Evolutionary conservation across 2,888 invertebrate species (phyloP).

Genomic region (Eumacrocentrus americanus): DNA sequence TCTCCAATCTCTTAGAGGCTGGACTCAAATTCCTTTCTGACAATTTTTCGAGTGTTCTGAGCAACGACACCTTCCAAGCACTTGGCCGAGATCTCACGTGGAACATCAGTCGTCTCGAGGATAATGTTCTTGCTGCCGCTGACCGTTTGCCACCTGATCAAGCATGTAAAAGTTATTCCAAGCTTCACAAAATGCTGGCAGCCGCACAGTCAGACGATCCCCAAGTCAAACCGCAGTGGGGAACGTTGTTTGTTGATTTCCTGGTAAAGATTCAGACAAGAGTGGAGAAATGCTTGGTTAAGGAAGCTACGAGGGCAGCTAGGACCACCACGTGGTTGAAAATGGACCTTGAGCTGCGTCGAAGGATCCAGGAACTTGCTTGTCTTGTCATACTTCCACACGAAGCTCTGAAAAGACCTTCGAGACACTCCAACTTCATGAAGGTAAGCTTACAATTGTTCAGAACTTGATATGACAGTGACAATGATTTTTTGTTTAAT

Average conservation of each 20-base stretch:
- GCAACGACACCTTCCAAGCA: constrained; percentile 70
- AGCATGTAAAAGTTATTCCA: constrained; percentile 79
- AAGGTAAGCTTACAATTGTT: constrained; percentile 41
- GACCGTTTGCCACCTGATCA: constrained; percentile 81
- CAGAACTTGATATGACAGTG: not conserved
- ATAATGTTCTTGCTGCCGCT: constrained; percentile 79
- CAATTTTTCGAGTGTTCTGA: constrained; percentile 78
- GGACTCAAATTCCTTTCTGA: constrained; percentile 80
- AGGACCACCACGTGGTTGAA: constrained; percentile 71
- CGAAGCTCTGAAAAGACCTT: constrained; percentile 57
- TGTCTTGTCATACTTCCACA: constrained; percentile 63
- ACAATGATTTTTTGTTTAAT: not conserved
- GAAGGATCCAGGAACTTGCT: constrained; percentile 71
- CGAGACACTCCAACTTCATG: constrained; percentile 54
- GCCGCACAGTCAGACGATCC: constrained; percentile 52
- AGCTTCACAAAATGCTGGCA: constrained; percentile 52
- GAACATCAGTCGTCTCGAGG: constrained; percentile 78
- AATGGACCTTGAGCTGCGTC: constrained; percentile 68
- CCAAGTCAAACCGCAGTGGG: constrained; percentile 63
- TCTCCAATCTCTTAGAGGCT: constrained; percentile 79
- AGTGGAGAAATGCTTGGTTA: constrained; percentile 74
- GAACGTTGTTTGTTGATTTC: constrained; percentile 66
- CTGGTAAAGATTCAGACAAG: constrained; percentile 70
- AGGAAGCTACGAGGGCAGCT: constrained; percentile 72
- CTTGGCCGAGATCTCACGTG: constrained; percentile 75